Evolutionary conservation across 2,888 invertebrate species (phyloP), one percentile per base, ranked within the genome.

Genomic region (Drosophila kokeensis): DNA sequence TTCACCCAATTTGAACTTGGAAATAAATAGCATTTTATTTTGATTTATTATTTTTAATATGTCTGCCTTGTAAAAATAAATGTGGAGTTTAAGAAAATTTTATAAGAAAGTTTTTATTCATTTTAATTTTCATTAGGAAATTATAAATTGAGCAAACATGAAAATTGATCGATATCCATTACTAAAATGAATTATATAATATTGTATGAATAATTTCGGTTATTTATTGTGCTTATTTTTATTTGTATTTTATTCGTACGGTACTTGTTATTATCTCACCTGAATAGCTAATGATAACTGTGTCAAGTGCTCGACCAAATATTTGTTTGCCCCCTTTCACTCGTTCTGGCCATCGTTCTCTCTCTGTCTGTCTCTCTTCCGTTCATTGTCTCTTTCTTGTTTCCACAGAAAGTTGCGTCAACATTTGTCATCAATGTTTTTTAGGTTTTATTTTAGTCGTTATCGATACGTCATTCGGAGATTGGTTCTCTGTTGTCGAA

Each of bases 251-350:
- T 4, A 45, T 4, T 67, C 53, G 8, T 49, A 32, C 36, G n/a
- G 8, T 30, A 24, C 27, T 48, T 24, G 8, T 15, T 62, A 55
- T 69, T 75, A 75, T 75, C 68, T 48, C 52, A 30, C 50, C 69
- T 65, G 79, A 79, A 71, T 75, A 61, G 53, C 63, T 54, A 49
- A 30, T 65, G 70, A 79, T 82, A 80, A 75, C 71, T 80, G 62
- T 80, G 79, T 82, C 79, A 80, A 80, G 80, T 64, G 71, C 71
- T 59, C 32, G 63, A 63, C 74, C 50, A 68, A 79, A 82, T 70
- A 66, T 80, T 79, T 75, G 65, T 64, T 79, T 82, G 62, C 32
- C 74, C 79, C 73, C 73, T 73, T 73, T 65, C 38, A 61, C 53
- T 38, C 13, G 13, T 34, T 18, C 34, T 6, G 45, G 6, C 57